A percentile compares a stretch with the other conserved stretches of the same genome.
phyloP scores from a whole-genome alignment of 2,888 invertebrate genomes.

The Ennomos erosarius region DNA sequence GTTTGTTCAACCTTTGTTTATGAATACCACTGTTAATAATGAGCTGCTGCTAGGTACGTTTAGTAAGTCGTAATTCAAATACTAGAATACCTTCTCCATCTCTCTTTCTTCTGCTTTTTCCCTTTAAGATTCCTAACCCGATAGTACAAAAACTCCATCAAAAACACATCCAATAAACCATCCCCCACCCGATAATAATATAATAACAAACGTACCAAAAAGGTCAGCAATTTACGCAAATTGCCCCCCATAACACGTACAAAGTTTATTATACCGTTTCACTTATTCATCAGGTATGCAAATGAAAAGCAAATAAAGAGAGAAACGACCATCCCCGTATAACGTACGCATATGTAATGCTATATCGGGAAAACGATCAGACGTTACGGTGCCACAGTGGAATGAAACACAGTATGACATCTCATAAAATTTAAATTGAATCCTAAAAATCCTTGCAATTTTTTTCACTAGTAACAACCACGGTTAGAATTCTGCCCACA shows the following conservation, averaged over 20 bases:
- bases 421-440: no score
- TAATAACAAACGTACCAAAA: constrained; percentile 36
- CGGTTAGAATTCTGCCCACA: neutral
- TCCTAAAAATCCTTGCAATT: no score
- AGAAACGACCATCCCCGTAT: constrained; percentile 60
- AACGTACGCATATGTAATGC: constrained; percentile 51
- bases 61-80: no score
- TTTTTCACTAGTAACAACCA: no score
- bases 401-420: constrained; percentile 2
- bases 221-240: constrained; percentile 41
- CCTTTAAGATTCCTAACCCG: no score
- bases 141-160: constrained; percentile 7
- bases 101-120: no score
- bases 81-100: no score
- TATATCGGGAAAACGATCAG: constrained; percentile 74
- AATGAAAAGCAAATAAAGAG: constrained; percentile 74
- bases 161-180: constrained; percentile 24
- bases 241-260: constrained; percentile 44
- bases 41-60: no score
- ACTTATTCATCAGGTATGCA: constrained; percentile 70
- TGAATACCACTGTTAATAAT: no score
- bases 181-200: constrained; percentile 31
- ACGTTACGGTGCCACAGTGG: constrained; percentile 59
- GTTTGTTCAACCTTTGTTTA: no score
- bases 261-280: constrained; percentile 56